A percentile compares a stretch with the other conserved stretches of the same genome.
phyloP scores from a whole-genome alignment of 2,113 vertebrate genomes.

The Limnothrissa miodon region DNA sequence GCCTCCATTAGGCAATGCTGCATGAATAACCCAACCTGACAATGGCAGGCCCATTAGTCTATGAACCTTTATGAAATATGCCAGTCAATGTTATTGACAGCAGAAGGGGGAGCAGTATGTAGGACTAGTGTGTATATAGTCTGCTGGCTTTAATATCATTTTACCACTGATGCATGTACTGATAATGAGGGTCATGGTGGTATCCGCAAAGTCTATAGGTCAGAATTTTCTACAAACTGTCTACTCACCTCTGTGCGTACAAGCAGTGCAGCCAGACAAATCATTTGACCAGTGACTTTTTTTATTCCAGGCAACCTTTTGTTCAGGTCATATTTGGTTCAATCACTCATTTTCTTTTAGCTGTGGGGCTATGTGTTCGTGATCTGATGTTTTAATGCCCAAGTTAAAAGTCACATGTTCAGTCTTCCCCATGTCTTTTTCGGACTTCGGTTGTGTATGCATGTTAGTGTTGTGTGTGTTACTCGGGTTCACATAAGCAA shows the following conservation, averaged over 20 bases:
- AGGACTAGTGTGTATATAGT: neutral
- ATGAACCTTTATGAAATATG: slow-evolving; percentile 40
- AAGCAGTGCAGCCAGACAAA: neutral
- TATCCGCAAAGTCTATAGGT: neutral
- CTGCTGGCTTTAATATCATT: slow-evolving; percentile 6
- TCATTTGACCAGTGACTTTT: neutral
- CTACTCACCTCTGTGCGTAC: neutral
- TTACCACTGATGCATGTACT: slow-evolving; percentile 3
- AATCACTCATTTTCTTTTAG: too few species aligned
- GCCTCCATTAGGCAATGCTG: slow-evolving; percentile 22
- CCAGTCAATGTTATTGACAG: slow-evolving; percentile 39
- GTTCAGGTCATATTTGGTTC: too few species aligned
- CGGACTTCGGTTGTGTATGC: too few species aligned
- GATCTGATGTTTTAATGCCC: too few species aligned
- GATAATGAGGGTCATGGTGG: neutral
- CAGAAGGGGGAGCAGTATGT: neutral
- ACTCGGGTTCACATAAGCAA: neutral
- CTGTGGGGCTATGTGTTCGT: too few species aligned
- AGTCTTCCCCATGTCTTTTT: neutral
- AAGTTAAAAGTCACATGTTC: neutral
- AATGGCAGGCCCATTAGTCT: neutral
- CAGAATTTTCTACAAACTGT: neutral
- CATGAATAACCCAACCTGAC: slow-evolving; percentile 36
- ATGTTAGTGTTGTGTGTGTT: neutral
- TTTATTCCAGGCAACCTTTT: too few species aligned